phyloP scores from a whole-genome alignment of 53 echinoderm and acorn worm species.

The Astropecten irregularis region DNA sequence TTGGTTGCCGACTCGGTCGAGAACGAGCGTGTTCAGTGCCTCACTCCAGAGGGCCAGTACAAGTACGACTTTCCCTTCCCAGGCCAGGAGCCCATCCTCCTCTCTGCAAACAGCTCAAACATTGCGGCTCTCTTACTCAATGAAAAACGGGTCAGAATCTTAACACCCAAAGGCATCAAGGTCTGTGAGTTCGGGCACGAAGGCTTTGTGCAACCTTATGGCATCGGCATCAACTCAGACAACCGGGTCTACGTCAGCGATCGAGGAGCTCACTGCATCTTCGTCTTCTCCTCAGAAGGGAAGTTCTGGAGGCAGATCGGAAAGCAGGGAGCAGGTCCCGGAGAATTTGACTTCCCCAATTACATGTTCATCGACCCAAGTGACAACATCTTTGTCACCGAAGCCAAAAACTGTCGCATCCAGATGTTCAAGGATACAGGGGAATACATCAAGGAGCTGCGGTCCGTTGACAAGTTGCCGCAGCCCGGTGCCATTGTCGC shows the following conservation, averaged over 20 bases:
- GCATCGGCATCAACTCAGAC: constrained; percentile 79
- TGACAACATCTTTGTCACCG: constrained; percentile 81
- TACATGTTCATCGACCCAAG: constrained; percentile 76
- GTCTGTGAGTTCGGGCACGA: constrained; percentile 64
- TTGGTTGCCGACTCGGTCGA: constrained; percentile 92
- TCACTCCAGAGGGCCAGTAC: constrained; percentile 74
- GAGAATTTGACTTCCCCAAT: constrained; percentile 87
- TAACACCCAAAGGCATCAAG: constrained; percentile 68
- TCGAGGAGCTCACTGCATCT: constrained; percentile 68
- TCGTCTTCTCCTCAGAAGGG: constrained; percentile 67
- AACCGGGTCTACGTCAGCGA: constrained; percentile 81
- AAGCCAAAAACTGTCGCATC: constrained; percentile 78
- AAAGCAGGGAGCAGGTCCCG: constrained; percentile 73
- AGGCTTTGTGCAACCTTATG: constrained; percentile 75
- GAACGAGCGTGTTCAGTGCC: constrained; percentile 82
- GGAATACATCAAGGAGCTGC: constrained; percentile 69
- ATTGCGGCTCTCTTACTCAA: constrained; percentile 75
- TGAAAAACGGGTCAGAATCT: constrained; percentile 61
- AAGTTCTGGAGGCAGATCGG: constrained; percentile 68
- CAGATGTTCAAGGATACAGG: constrained; percentile 77
- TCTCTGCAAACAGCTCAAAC: constrained; percentile 64
- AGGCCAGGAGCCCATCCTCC: constrained; percentile 76
- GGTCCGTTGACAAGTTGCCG: constrained; percentile 74
- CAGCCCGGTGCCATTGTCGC: constrained; percentile 84
- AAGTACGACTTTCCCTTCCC: constrained; percentile 68